These are phyloP conservation scores for Typhlichthys subterraneus DNA, from an alignment of 2,797 vertebrate species.

Conservation along the genomic window DNA sequence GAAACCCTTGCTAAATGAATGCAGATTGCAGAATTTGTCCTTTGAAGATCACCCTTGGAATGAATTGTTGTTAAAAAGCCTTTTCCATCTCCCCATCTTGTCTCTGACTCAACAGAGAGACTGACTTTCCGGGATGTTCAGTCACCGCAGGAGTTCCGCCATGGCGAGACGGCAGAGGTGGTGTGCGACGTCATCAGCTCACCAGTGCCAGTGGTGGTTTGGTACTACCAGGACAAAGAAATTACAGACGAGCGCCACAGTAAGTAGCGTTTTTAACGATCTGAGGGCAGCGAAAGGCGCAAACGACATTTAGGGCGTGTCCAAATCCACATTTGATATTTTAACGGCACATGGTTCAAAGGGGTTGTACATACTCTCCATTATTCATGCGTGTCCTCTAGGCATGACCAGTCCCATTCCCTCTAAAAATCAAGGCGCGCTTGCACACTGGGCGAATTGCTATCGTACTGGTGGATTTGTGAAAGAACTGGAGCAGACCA, in stretches of 20 bases:
- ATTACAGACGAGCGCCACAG: conserved; percentile 88
- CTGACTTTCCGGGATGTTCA: conserved; percentile 89
- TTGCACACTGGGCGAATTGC: too few species aligned
- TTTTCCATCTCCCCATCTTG: conserved; percentile 17
- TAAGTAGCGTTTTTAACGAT: conserved; percentile 68
- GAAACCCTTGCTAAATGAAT: background rate
- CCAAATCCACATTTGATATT: too few species aligned
- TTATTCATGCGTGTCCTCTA: too few species aligned
- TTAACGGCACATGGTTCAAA: too few species aligned
- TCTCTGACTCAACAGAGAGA: conserved; percentile 84
- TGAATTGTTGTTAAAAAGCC: too few species aligned
- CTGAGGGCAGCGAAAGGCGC: too few species aligned
- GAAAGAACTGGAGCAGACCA: too few species aligned
- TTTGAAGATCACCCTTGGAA: conserved; percentile 38
- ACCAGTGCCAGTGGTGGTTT: conserved; percentile 91
- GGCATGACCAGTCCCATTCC: too few species aligned
- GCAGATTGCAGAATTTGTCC: conserved; percentile 16
- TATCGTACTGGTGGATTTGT: too few species aligned
- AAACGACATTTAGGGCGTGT: too few species aligned
- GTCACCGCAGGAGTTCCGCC: conserved; percentile 94
- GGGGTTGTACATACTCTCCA: too few species aligned
- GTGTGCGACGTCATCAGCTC: conserved; percentile 93
- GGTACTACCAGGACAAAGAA: conserved; percentile 92
- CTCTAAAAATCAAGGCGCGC: too few species aligned
- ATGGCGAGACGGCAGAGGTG: conserved; percentile 92